phyloP scores from a whole-genome alignment of 2,797 vertebrate genomes.

The Coreius guichenoti region DNA sequence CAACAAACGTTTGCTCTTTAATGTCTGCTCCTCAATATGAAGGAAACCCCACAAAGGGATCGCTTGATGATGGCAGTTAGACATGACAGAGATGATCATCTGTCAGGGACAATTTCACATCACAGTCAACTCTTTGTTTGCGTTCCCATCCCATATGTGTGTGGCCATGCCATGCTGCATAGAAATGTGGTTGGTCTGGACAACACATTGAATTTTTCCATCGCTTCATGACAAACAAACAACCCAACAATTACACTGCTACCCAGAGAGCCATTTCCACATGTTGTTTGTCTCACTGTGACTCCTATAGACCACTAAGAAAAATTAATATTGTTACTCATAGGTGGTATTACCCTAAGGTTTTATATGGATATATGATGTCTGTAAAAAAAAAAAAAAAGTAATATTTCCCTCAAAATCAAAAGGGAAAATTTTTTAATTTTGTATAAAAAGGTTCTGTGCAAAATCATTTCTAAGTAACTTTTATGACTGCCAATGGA shows the following conservation, averaged over 20 bases:
- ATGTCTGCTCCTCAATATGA: not conserved
- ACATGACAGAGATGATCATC: slow-evolving; percentile 4
- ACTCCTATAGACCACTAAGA: not conserved
- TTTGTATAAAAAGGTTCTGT: not conserved
- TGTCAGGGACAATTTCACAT: slow-evolving; percentile 17
- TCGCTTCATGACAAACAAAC: slow-evolving; percentile 30
- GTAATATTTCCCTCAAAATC: not conserved
- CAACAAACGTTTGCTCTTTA: not conserved
- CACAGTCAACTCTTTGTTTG: slow-evolving; percentile 28
- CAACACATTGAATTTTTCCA: slow-evolving; percentile 38
- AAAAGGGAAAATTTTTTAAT: not conserved
- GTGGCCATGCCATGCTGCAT: slow-evolving; percentile 64
- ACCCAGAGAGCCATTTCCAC: slow-evolving; percentile 11
- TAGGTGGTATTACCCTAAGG: not conserved
- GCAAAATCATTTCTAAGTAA: not conserved
- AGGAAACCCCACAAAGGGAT: not conserved
- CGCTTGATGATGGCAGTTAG: not conserved
- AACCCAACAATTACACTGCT: slow-evolving; percentile 22
- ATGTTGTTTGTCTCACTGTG: not conserved
- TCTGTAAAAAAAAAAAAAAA: not conserved
- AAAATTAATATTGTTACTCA: not conserved
- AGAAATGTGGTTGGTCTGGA: slow-evolving; percentile 52
- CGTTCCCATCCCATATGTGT: not conserved
- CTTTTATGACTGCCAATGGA: not conserved
- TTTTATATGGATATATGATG: not conserved